Evolutionary conservation across 2,888 invertebrate genomes (phyloP).

Genomic region (Crematogaster levior): DNA sequence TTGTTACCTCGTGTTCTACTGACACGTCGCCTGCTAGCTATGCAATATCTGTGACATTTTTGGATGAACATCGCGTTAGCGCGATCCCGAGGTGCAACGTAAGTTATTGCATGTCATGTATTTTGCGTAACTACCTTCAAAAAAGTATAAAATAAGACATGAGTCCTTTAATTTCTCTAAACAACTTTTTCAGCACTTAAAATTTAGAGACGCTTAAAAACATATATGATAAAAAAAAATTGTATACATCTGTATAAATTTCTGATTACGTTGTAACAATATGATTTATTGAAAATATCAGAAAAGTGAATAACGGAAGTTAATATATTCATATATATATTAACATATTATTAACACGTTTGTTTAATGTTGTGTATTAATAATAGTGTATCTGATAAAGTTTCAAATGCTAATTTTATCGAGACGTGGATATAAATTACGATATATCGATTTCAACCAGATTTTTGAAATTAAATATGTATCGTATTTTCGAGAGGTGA

Average conservation of each 20-base stretch:
- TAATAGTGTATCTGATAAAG: not conserved
- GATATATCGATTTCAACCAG: not conserved
- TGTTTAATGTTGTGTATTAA: not conserved
- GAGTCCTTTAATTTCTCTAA: not conserved
- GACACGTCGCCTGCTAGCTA: slow-evolving; percentile 38
- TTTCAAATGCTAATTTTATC: not conserved
- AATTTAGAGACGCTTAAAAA: not conserved
- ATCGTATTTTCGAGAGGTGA: not conserved
- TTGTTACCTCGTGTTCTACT: slow-evolving; percentile 31
- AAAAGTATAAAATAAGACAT: not conserved
- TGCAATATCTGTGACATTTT: slow-evolving; percentile 50
- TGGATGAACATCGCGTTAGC: slow-evolving; percentile 46
- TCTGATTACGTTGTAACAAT: not conserved
- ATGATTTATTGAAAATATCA: not conserved
- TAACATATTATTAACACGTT: not conserved
- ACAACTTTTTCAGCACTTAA: not conserved
- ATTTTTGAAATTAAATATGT: not conserved
- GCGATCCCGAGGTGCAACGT: slow-evolving; percentile 22
- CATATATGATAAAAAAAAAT: not conserved
- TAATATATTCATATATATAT: too few relatives aligned
- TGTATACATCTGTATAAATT: not conserved
- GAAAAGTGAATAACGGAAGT: not conserved
- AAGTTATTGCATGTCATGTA: slow-evolving; percentile 36
- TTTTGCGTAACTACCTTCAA: not conserved
- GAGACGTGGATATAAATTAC: not conserved